These are phyloP conservation scores for Coryphaenoides rupestris DNA, from an alignment of 2,113 vertebrate species.

Conservation along the genomic window DNA sequence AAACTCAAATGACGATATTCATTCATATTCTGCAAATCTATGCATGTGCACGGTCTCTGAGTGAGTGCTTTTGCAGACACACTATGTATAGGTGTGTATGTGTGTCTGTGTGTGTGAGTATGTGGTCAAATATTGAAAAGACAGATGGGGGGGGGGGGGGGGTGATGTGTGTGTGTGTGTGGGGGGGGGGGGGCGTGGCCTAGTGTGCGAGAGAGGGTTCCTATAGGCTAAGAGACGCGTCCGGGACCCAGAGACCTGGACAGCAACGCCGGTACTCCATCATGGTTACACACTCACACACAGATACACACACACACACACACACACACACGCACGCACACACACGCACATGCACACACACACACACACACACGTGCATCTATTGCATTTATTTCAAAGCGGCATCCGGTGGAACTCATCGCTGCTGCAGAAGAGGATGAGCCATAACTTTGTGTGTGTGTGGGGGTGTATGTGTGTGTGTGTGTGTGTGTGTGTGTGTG, in stretches of 20 bases:
- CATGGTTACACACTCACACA: slow-evolving; percentile 5
- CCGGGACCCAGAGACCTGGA: slow-evolving; percentile 3
- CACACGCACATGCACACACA: neutral
- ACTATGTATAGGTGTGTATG: too few species aligned
- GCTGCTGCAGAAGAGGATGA: slow-evolving; percentile 33
- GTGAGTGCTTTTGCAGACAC: too few species aligned
- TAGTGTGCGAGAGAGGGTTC: slow-evolving; percentile 22
- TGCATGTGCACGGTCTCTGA: too few species aligned
- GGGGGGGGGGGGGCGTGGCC: slow-evolving; percentile 19
- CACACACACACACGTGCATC: slow-evolving; percentile 12
- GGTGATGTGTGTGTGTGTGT: neutral
- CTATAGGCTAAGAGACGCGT: slow-evolving; percentile 11
- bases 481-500: too few species aligned
- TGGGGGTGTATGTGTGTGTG: too few species aligned
- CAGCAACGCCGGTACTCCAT: neutral
- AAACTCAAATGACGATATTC: too few species aligned
- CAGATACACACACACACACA: neutral
- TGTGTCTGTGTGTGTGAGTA: too few species aligned
- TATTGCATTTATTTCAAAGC: slow-evolving; percentile 19
- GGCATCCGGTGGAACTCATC: slow-evolving; percentile 20
- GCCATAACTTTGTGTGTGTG: slow-evolving; percentile 13
- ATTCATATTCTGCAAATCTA: too few species aligned
- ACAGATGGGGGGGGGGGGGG: neutral
- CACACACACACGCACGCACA: neutral
- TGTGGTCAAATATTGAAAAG: too few species aligned